Evolutionary conservation across 1,140 invertebrate genomes (phyloP), one percentile per base, ranked within the genome.

Genomic region (Oncopodura yosiiana): DNA sequence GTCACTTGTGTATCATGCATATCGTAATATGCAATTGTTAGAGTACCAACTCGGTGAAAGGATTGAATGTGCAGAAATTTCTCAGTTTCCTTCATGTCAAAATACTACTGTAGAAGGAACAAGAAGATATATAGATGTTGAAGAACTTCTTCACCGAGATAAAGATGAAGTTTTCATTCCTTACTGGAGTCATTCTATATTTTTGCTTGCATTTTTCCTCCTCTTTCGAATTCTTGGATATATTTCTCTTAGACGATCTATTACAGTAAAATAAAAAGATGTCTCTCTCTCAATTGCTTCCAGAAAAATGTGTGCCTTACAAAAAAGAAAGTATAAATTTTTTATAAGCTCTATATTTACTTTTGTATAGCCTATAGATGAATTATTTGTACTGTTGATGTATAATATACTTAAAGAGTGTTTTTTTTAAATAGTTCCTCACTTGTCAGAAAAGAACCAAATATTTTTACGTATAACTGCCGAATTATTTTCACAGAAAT

Each of bases 21-120:
- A 84, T 68, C 82, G 87, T 67, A 87, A 86, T 67, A 86, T 88
- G 83, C 83, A 88, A 70, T 83, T 86, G 56, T 74, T 88, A 9
- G 86, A 90, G 68, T 88, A 88, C 67, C 76, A 77, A 53, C 77
- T 82, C 67, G 85, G 58, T 19, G 56, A 62, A 24, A 27, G 26
- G 8, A 54, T 60, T 29, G 4, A 2, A 23, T 50, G 53, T 32
- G 48, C 30, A 9, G 18, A 39, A 29, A 24, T n/a, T n/a, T n/a
- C n/a, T 78, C 77, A 23, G 69, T 73, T 36, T 77, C 78, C 49
- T 83, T 81, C 36, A 80, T 81, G 69, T 86, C 83, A 65, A 70
- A 73, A 54, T 38, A 75, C 77, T 27, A 85, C 82, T 67, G 70
- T 68, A 53, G 74, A 74, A 62, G 72, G 75, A 42, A 75, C 75